Evolutionary conservation across 1,140 invertebrate species (phyloP).

Genomic region (Drosophila obscura): DNA sequence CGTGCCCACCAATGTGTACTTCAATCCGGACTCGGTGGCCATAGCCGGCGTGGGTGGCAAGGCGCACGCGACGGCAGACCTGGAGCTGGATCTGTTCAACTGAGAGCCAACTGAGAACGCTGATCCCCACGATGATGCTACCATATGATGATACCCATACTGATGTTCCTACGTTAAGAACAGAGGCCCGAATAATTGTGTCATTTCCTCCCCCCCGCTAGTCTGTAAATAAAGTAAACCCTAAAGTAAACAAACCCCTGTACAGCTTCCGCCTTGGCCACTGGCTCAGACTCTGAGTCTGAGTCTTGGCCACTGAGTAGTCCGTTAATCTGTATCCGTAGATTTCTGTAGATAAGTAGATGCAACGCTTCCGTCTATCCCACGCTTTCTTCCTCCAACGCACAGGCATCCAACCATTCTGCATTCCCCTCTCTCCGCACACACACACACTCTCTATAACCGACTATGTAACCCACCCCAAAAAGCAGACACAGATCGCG

Average conservation of each 20-base stretch:
- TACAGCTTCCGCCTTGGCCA: slow-evolving; percentile 26
- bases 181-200: slow-evolving; percentile 33
- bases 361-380: slow-evolving; percentile 24
- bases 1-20: slow-evolving; percentile 85
- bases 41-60: slow-evolving; percentile 89
- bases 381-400: slow-evolving; percentile 15
- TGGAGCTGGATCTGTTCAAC: slow-evolving; percentile 84
- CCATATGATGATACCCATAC: background rate
- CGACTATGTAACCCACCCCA: slow-evolving; percentile 59
- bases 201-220: slow-evolving; percentile 26
- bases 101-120: slow-evolving; percentile 18
- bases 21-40: slow-evolving; percentile 88
- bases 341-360: slow-evolving; percentile 21
- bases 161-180: slow-evolving; percentile 64
- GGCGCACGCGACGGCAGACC: slow-evolving; percentile 88
- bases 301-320: slow-evolving; percentile 34
- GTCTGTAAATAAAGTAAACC: slow-evolving; percentile 73
- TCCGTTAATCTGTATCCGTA: slow-evolving; percentile 48
- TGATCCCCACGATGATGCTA: background rate
- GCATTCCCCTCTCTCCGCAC: background rate
- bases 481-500: slow-evolving; percentile 69
- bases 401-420: slow-evolving; percentile 20
- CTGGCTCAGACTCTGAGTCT: too few relatives aligned
- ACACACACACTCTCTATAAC: slow-evolving; percentile 48
- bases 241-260: slow-evolving; percentile 16